phyloP scores from a whole-genome alignment of 2,113 vertebrate species.

The Meriones unguiculatus region DNA sequence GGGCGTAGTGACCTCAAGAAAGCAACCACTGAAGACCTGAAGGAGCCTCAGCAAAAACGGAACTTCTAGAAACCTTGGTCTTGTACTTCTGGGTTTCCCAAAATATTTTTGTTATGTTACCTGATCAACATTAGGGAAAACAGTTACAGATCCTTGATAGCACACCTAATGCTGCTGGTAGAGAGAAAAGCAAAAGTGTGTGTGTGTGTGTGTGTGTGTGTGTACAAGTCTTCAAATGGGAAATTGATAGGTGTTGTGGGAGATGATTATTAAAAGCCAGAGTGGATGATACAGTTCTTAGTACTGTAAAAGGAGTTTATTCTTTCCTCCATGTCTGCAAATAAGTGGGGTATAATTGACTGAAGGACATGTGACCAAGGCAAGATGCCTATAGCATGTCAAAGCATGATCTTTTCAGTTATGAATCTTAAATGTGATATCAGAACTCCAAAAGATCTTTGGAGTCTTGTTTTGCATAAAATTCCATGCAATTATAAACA shows the following conservation, averaged over 20 bases:
- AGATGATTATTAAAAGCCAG: background rate
- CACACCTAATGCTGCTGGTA: background rate
- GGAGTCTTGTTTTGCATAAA: conserved; percentile 37
- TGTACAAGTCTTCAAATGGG: background rate
- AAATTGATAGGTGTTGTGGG: background rate
- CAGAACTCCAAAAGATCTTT: background rate
- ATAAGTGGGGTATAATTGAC: background rate
- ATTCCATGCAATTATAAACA: background rate
- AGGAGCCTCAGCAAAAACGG: background rate
- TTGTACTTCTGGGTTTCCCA: background rate
- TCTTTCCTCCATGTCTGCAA: background rate
- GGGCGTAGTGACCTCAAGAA: accelerated
- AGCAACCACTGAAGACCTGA: background rate
- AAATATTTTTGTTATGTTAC: background rate
- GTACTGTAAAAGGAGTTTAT: background rate
- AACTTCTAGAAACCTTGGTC: background rate
- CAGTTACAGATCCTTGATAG: background rate
- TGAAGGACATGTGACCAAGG: background rate
- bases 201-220: background rate
- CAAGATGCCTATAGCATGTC: background rate
- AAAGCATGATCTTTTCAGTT: background rate
- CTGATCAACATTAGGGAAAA: background rate
- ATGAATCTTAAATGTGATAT: background rate
- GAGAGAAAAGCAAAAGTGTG: background rate
- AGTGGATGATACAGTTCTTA: background rate